Evolutionary conservation across 2,888 invertebrate species (phyloP).

Genomic region (Siphlonurus alternatus): DNA sequence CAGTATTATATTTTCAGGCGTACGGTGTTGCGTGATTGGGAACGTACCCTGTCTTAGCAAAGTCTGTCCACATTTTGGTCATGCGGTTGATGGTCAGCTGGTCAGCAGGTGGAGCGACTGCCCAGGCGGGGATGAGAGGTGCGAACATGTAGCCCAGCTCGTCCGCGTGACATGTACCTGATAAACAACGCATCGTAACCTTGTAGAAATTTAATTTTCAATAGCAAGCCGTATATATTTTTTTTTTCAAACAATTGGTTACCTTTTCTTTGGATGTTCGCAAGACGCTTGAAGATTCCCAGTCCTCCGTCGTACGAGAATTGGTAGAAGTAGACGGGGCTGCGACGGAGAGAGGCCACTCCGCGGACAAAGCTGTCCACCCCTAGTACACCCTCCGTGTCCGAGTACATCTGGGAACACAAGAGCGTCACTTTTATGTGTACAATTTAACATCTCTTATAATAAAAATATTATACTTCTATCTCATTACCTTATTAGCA

Average conservation of each 20-base stretch:
- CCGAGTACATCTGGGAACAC: slow-evolving; percentile 10
- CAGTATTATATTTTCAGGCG: no score
- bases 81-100: slow-evolving; percentile 7
- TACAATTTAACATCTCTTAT: not conserved
- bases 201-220: no score
- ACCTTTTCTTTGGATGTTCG: not conserved
- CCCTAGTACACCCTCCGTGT: slow-evolving; percentile 9
- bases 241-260: no score
- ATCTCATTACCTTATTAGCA: no score
- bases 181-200: no score
- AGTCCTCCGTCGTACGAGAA: slow-evolving; percentile 11
- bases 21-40: no score
- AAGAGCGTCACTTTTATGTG: not conserved
- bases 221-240: no score
- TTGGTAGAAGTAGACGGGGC: slow-evolving; percentile 10
- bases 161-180: slow-evolving; percentile 14
- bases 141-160: slow-evolving; percentile 14
- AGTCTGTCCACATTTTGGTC: slow-evolving; percentile 20
- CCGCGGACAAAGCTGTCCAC: slow-evolving; percentile 6
- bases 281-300: slow-evolving; percentile 11
- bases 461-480: not conserved
- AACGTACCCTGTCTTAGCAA: slow-evolving; percentile 38
- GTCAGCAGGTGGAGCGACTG: slow-evolving; percentile 7
- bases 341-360: not conserved
- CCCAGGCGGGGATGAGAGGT: not conserved